phyloP scores from a whole-genome alignment of 2,888 invertebrate genomes.

The Cheilosia urbana region DNA sequence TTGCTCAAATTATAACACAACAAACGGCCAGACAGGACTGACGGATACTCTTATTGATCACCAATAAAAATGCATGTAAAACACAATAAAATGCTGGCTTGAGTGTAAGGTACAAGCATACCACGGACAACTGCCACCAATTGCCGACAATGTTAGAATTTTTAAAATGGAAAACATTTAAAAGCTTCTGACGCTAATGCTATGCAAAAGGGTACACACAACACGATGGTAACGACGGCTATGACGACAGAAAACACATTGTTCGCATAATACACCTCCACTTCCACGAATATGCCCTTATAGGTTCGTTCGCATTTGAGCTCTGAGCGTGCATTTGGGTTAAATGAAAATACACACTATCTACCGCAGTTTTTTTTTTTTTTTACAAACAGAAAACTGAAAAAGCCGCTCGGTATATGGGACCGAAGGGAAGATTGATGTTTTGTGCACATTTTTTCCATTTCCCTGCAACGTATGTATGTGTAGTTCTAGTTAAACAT shows the following conservation, averaged over 20 bases:
- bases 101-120: not conserved
- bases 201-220: slow-evolving; percentile 17
- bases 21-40: not conserved
- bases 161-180: slow-evolving; percentile 1
- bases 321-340: slow-evolving; percentile 18
- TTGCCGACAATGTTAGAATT: not conserved
- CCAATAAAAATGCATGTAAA: not conserved
- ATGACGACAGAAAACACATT: slow-evolving; percentile 11
- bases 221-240: slow-evolving; percentile 4
- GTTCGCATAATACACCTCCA: slow-evolving; percentile 24
- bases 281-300: not conserved
- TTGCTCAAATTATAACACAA: not conserved
- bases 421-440: slow-evolving; percentile 10
- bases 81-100: not conserved
- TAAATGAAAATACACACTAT: slow-evolving; percentile 20
- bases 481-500: no score
- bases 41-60: slow-evolving; percentile 1
- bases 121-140: not conserved
- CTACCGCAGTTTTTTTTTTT: not conserved
- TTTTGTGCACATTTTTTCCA: not conserved
- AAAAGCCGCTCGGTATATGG: slow-evolving; percentile 10
- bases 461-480: not conserved
- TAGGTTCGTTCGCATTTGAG: slow-evolving; percentile 29
- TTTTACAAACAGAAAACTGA: not conserved
- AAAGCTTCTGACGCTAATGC: slow-evolving; percentile 18